Evolutionary conservation across 2,113 vertebrate species (phyloP).

Genomic region (Colossoma macropomum): DNA sequence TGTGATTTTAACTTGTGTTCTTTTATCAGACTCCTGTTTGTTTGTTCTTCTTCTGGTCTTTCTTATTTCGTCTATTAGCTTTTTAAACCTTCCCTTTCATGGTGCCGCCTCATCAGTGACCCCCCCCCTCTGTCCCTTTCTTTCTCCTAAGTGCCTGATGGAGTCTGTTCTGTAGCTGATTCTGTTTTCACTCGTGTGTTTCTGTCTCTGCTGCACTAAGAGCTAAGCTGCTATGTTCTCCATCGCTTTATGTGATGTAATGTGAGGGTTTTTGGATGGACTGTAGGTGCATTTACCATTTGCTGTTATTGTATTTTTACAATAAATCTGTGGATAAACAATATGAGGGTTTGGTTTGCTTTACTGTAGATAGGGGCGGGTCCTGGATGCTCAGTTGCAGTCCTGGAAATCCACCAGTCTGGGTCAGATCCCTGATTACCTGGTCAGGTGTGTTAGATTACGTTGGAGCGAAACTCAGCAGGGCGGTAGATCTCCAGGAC

Average conservation of each 20-base stretch:
- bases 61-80: neutral
- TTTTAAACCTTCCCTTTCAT: too few relatives aligned
- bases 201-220: conserved; percentile 48
- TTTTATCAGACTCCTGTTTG: too few relatives aligned
- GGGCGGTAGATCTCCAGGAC: too few relatives aligned
- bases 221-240: conserved; percentile 45
- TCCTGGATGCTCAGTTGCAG: too few relatives aligned
- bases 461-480: too few relatives aligned
- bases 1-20: too few relatives aligned
- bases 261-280: conserved; percentile 14
- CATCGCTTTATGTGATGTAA: neutral
- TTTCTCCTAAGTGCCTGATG: conserved; percentile 70
- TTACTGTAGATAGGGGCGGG: neutral
- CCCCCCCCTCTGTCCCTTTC: neutral
- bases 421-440: too few relatives aligned
- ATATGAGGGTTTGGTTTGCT: neutral
- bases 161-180: conserved; percentile 22
- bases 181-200: neutral
- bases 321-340: conserved; percentile 62
- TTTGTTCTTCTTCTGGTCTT: neutral
- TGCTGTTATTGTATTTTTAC: conserved; percentile 72
- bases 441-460: too few relatives aligned
- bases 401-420: too few relatives aligned
- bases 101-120: too few relatives aligned
- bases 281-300: conserved; percentile 41